phyloP scores from a whole-genome alignment of 2,113 vertebrate genomes.

The Uria lomvia region DNA sequence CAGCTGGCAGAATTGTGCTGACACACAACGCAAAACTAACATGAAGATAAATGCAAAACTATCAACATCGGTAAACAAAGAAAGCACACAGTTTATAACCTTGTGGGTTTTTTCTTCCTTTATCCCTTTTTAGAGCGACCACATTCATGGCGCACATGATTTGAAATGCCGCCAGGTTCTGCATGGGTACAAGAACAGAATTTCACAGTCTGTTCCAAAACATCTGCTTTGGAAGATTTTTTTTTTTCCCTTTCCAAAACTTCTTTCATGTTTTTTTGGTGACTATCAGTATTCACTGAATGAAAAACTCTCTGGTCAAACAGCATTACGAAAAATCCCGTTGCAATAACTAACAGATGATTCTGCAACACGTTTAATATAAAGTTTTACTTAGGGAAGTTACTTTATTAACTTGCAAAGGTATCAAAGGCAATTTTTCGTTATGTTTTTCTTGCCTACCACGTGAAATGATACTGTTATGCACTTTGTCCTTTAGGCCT shows the following conservation, averaged over 20 bases:
- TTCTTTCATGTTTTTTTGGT: background rate
- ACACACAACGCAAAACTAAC: background rate
- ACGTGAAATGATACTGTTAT: fast-evolving
- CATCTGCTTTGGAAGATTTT: background rate
- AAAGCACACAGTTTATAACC: background rate
- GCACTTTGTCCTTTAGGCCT: background rate
- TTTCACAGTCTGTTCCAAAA: background rate
- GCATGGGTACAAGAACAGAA: background rate
- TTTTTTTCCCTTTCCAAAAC: background rate
- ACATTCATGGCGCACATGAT: background rate
- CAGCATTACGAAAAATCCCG: background rate
- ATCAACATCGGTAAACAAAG: background rate
- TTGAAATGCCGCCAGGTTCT: background rate
- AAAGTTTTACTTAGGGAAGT: background rate
- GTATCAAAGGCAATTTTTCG: background rate
- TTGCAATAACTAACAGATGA: background rate
- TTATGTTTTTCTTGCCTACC: background rate
- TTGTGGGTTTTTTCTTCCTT: background rate
- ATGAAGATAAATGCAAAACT: background rate
- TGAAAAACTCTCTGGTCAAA: background rate
- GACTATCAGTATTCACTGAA: background rate
- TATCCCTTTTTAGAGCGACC: background rate
- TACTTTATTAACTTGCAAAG: background rate
- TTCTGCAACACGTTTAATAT: background rate
- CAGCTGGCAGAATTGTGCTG: background rate